Evolutionary conservation across 2,113 vertebrate genomes (phyloP), one percentile per base, ranked within the genome.

Genomic region (Scolopax mira): DNA sequence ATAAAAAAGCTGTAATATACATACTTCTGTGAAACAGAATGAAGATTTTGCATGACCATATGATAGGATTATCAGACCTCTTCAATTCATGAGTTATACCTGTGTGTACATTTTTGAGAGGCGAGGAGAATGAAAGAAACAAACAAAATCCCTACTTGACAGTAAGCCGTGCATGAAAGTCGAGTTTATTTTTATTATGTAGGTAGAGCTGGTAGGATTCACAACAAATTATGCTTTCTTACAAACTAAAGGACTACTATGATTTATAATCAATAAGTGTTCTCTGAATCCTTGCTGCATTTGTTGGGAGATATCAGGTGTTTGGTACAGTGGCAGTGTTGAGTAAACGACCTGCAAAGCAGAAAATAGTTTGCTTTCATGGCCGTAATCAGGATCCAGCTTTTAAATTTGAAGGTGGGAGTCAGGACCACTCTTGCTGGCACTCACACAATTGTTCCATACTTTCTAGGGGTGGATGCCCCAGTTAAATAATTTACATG

Each of bases 71-170:
- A 71, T 46, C 31, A 35, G 28, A 61, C 8, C 5, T 54, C 37
- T 61, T 54, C 31, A 23, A 3, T 48, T 10, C 5, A 35, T 48
- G 25, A 55, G 11, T 22, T 51, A 37, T 4, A n/a, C n/a, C n/a
- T n/a, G 2, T 23, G 46, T 14, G 4, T 24, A 28, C 1, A 8
- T 44, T 5, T n/a, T 82, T 31, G 61, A 58, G 13, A 70, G 42
- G 3, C 60, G 23, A 44, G 46, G 23, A 51, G 46, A 41, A 35
- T 44, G 37, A 25, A 17, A 57, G 8, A 24, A 35, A 44, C 3
- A 42, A 22, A 49, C 0, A 6, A 65, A 67, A 2, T 3, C 16
- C 7, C 11, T 54, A 10, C 23, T 71, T 4, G 0, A 27, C 25
- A 37, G 13, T 30, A 60, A 71, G 5, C 16, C 33, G 13, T 42